A percentile compares a stretch with the other conserved stretches of the same genome.
Evolutionary conservation across 2,113 vertebrate species (phyloP).

Genomic region (Pseudorectes ferrugineus): DNA sequence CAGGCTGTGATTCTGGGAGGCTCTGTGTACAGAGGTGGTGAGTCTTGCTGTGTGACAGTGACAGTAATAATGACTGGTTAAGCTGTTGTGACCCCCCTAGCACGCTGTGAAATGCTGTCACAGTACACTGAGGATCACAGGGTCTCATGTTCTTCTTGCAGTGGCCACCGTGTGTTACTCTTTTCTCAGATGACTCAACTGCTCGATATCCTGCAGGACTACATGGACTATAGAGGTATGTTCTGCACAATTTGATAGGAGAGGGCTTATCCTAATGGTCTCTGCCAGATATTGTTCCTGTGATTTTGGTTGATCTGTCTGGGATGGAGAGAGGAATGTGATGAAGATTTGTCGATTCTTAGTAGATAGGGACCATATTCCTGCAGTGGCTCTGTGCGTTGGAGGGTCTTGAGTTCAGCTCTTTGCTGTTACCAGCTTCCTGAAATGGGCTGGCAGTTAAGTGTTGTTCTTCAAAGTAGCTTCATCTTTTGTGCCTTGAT

Average conservation of each 20-base stretch:
- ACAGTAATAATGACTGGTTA: background rate
- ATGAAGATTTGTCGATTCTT: background rate
- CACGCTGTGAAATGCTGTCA: background rate
- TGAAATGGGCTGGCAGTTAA: background rate
- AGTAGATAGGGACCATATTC: background rate
- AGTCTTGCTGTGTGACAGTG: background rate
- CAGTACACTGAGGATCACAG: background rate
- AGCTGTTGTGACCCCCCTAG: background rate
- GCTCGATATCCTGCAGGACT: constrained; percentile 93
- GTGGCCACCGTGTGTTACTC: constrained; percentile 86
- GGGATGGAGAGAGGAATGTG: background rate
- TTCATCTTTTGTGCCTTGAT: background rate
- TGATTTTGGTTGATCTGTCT: background rate
- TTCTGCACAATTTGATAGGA: background rate
- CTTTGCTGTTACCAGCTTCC: background rate
- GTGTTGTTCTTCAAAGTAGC: background rate
- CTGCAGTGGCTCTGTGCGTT: background rate
- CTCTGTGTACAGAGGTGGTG: background rate
- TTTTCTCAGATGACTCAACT: constrained; percentile 95
- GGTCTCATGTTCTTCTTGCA: constrained; percentile 43
- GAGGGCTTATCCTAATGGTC: background rate
- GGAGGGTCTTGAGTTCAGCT: background rate
- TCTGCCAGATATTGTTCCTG: background rate
- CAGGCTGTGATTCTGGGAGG: background rate
- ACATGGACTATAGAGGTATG: constrained; percentile 89